Conservation (phyloP, 1,140 invertebrate genomes). For the Drosophila hydei region DNA sequence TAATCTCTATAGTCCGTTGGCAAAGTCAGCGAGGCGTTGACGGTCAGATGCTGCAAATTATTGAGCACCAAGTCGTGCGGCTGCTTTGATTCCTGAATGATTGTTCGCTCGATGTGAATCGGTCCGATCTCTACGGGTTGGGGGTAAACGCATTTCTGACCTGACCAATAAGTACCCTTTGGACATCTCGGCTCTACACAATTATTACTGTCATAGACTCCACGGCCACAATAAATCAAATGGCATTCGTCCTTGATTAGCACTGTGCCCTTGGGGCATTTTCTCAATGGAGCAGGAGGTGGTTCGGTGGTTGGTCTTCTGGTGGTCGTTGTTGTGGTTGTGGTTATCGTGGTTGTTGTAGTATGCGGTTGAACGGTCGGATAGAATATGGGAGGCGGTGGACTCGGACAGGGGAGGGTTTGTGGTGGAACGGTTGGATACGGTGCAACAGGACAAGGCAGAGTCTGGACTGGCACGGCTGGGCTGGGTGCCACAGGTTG, state of each 20-base stretch:
- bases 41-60: conserved; percentile 54
- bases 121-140: conserved; percentile 28
- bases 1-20: conserved; percentile 24
- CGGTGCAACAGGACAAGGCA: background rate
- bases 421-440: background rate
- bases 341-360: conserved; percentile 7
- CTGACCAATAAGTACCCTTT: conserved; percentile 57
- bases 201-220: conserved; percentile 23
- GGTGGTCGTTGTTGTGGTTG: conserved; percentile 7
- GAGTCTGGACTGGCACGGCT: background rate
- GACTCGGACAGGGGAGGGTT: background rate
- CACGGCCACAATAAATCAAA: conserved; percentile 51
- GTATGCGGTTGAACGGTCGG: background rate
- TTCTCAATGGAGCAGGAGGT: conserved; percentile 31
- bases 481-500: conserved; percentile 8
- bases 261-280: conserved; percentile 55
- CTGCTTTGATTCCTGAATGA: conserved; percentile 4
- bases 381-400: too few relatives aligned
- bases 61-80: conserved; percentile 41
- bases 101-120: conserved; percentile 49
- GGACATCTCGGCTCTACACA: conserved; percentile 59
- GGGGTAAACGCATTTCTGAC: conserved; percentile 40
- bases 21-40: conserved; percentile 58
- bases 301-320: conserved; percentile 3
- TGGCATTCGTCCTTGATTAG: conserved; percentile 47